Evolutionary conservation across 1,140 invertebrate genomes (phyloP).

Genomic region (Potamilus streckersoni): DNA sequence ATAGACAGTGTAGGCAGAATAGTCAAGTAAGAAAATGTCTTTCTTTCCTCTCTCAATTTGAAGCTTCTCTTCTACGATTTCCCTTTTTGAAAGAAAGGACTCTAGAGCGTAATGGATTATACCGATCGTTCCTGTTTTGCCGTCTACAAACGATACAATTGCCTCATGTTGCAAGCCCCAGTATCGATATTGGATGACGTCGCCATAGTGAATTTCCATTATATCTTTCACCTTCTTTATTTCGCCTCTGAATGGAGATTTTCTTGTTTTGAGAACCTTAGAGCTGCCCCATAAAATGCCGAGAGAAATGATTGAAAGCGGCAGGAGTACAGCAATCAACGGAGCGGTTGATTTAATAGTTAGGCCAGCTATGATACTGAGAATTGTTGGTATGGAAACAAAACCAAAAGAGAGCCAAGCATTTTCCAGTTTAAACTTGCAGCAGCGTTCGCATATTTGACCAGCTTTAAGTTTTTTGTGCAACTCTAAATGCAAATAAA

Average conservation of each 20-base stretch:
- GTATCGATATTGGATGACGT: conserved; percentile 5
- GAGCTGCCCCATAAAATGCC: not conserved
- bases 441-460: conserved; percentile 6
- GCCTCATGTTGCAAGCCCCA: not conserved
- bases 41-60: conserved; percentile 5
- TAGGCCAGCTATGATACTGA: conserved; percentile 1
- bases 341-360: not conserved
- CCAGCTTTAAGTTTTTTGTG: not conserved
- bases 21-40: conserved; percentile 5
- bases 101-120: conserved; percentile 11
- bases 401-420: conserved; percentile 12
- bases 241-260: conserved; percentile 13
- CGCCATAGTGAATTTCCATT: conserved; percentile 5
- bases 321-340: not conserved
- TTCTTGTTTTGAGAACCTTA: not conserved
- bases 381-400: conserved; percentile 3
- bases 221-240: not conserved
- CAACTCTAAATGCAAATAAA: conserved; percentile 1
- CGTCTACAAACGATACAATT: not conserved
- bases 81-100: conserved; percentile 1
- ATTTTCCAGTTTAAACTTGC: not conserved
- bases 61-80: conserved; percentile 4
- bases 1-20: conserved; percentile 8
- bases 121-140: conserved; percentile 1
- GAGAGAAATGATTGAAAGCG: not conserved